Evolutionary conservation across 2,888 invertebrate genomes (phyloP).

Genomic region (Masnerella sp.): DNA sequence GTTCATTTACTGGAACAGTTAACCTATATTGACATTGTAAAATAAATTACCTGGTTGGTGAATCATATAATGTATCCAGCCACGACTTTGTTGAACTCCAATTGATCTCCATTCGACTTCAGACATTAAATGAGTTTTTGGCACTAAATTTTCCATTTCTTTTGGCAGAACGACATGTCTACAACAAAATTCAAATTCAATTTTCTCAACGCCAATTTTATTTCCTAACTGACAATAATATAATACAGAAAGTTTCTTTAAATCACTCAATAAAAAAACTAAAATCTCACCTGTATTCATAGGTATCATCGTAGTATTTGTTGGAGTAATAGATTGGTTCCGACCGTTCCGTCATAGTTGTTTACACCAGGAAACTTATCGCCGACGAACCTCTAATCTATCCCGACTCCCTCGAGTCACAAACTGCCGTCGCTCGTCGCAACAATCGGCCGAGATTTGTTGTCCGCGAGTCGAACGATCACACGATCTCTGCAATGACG

Average conservation of each 20-base stretch:
- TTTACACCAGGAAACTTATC: neutral
- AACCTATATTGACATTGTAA: too few species aligned
- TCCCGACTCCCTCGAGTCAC: neutral
- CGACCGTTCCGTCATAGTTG: constrained; percentile 31
- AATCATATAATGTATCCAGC: constrained; percentile 98
- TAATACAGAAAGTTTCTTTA: too few species aligned
- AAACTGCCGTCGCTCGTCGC: too few species aligned
- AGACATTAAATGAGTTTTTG: constrained; percentile 94
- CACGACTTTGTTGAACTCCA: constrained; percentile 97
- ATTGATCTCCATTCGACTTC: constrained; percentile 96
- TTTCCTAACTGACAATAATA: too few species aligned
- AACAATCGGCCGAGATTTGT: neutral
- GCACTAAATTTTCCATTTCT: constrained; percentile 92
- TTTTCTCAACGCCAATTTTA: too few species aligned
- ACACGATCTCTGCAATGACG: neutral
- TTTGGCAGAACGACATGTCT: constrained; percentile 97
- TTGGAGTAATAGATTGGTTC: constrained; percentile 50
- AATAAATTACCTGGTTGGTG: constrained; percentile 89
- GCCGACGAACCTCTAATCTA: neutral
- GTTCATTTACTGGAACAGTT: neutral
- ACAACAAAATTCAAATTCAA: constrained; percentile 51
- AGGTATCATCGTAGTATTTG: constrained; percentile 55
- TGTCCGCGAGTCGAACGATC: neutral
- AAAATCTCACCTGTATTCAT: constrained; percentile 50
- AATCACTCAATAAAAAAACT: too few species aligned